Percentiles rank a stretch among this genome's conserved stretches.
phyloP scores from a whole-genome alignment of 2,797 vertebrate species.

The Myripristis murdjan region DNA sequence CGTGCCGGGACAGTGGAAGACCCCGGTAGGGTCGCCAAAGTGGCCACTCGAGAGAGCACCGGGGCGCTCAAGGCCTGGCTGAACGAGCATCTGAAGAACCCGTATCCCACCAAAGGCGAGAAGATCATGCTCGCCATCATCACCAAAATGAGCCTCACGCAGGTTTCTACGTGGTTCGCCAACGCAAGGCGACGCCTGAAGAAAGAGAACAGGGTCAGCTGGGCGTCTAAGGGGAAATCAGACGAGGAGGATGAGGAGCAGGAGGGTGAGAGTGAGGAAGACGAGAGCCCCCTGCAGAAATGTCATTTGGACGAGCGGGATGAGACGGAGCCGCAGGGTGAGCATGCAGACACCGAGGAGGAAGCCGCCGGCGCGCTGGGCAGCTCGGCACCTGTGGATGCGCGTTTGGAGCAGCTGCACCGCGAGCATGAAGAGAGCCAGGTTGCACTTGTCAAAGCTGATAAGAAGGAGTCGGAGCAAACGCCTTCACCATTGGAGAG shows the following conservation, averaged over 20 bases:
- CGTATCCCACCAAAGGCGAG: constrained; percentile 89
- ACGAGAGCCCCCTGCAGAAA: constrained; percentile 70
- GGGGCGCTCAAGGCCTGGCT: constrained; percentile 89
- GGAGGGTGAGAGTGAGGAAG: constrained; percentile 82
- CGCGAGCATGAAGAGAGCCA: constrained; percentile 10
- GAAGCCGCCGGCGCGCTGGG: constrained; percentile 41
- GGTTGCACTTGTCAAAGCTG: constrained; percentile 22
- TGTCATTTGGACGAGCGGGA: constrained; percentile 69
- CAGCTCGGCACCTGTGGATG: constrained; percentile 41
- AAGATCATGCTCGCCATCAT: constrained; percentile 91
- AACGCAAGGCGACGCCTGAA: constrained; percentile 88
- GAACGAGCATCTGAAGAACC: constrained; percentile 89
- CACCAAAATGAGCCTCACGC: constrained; percentile 90
- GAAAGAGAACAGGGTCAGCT: constrained; percentile 89
- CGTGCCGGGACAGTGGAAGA: constrained; percentile 79
- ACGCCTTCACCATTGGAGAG: constrained; percentile 63
- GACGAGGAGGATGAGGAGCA: constrained; percentile 84
- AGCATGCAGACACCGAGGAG: constrained; percentile 48
- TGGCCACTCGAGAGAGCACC: constrained; percentile 88
- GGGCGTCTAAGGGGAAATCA: constrained; percentile 85
- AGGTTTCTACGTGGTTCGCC: constrained; percentile 91
- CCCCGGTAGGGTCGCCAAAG: constrained; percentile 83
- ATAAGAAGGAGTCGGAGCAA: constrained; percentile 50
- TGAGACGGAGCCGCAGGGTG: constrained; percentile 55
- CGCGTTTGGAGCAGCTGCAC: constrained; percentile 55